Evolutionary conservation across 2,797 vertebrate species (phyloP), one percentile per base, ranked within the genome.

Genomic region (Lithobates pipiens): DNA sequence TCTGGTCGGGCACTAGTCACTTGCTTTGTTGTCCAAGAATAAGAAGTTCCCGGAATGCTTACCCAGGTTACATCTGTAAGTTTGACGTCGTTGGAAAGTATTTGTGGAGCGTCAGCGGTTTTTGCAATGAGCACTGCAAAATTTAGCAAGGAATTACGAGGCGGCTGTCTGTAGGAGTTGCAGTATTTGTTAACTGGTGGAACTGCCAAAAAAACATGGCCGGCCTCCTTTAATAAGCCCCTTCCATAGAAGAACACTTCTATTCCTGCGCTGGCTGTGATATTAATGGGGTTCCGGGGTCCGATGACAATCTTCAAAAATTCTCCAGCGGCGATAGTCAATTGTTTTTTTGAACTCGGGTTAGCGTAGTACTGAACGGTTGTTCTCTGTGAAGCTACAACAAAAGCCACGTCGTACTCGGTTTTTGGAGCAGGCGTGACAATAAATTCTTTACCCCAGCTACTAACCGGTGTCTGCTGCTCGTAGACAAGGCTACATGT

Each of bases 401-500:
- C 2, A 39, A 88, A 95, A 23, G 91, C 46, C 0, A 84, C 88
- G 78, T 95, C 94, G 1, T 0, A 77, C 0, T 0, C 25, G 0
- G 0, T 82, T 88, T 95, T 93, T 18, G 89, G 44, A 68, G 90
- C 57, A 0, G 94, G 89, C 1, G 93, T 89, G 3, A 95, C 81
- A 0, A 94, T 0, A 32, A 93, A 96, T 15, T 13, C 80, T 0
- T 78, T 86, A 29, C 93, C 94, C 95, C 95, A 96, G 0, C 23
- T 76, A 1, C 25, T 61, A 0, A 95, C 92, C 0, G 95, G 95
- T 5, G 92, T 81, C 18, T 95, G 92, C 84, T 96, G 95, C 86
- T 95, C 95, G 0, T 89, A 93, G 7, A 94, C 92, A 0, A 94
- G 91, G 86, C 95, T 92, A 21, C 95, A 95, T 46, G 82, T 92